Evolutionary conservation across 2,113 vertebrate species (phyloP).

Genomic region (Odocoileus virginianus): DNA sequence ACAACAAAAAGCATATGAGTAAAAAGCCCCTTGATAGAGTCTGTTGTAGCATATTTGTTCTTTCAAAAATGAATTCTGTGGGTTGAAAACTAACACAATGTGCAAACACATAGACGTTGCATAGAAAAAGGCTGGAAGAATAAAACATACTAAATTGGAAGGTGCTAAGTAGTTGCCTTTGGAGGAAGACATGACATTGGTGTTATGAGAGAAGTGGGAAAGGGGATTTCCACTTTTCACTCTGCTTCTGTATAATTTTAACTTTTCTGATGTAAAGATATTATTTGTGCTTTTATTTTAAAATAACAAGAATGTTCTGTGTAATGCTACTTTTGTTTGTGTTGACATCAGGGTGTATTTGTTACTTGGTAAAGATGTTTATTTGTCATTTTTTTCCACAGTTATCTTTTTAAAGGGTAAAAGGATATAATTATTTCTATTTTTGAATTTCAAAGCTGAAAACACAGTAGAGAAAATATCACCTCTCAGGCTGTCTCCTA

Average conservation of each 20-base stretch:
- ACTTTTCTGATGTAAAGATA: neutral
- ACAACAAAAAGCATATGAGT: neutral
- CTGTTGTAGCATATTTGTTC: neutral
- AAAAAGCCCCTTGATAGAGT: neutral
- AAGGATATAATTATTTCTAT: neutral
- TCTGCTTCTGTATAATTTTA: neutral
- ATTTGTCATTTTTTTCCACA: neutral
- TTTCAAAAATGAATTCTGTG: neutral
- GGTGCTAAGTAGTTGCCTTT: neutral
- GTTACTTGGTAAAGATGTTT: neutral
- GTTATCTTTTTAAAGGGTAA: neutral
- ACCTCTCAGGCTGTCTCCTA: neutral
- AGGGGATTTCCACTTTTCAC: neutral
- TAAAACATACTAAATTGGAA: neutral
- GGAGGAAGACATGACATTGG: neutral
- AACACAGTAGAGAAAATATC: neutral
- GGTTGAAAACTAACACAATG: neutral
- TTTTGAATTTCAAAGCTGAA: neutral
- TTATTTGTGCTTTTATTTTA: neutral
- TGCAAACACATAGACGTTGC: neutral
- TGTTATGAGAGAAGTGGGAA: neutral
- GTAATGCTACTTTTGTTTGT: neutral
- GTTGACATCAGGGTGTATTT: neutral
- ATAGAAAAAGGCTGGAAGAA: neutral
- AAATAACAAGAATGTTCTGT: neutral